Evolutionary conservation across 2,113 vertebrate genomes (phyloP), one percentile per base, ranked within the genome.

Genomic region (Zapornia atra): DNA sequence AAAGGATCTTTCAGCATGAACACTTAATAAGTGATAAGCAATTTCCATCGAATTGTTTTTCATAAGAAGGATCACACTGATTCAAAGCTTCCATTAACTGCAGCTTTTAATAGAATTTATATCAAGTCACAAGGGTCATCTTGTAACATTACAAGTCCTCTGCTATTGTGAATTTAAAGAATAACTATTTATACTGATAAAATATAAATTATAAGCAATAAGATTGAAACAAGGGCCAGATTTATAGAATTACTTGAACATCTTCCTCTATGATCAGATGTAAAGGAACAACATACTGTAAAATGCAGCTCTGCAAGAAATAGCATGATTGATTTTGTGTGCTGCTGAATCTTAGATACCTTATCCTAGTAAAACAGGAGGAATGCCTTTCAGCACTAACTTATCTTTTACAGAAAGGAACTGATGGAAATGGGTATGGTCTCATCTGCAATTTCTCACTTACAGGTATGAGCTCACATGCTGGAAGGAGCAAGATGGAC

Each of bases 1-100:
- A 78, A 77, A 92, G 11, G 59, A 94, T n/a, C 69, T 88, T 94
- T 84, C 88, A 68, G 51, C 56, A 82, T 38, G 76, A 92, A 73
- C 36, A 38, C 64, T 59, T 77, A 80, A 4, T 56, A 85, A 87
- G 36, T 51, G 77, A 94, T 31, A 4, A 94, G 75, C 28, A 71
- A 87, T 76, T 79, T 84, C n/a, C 65, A 92, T 48, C 87, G 87
- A 95, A 95, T 40, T 76, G 38, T 8, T 48, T 44, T 66, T 70
- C 50, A 78, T 70, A 78, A n/a, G 50, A 96, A 87, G 38, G 85
- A 79, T 54, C 75, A 88, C 11, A 21, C 48, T 78, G 53, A 91
- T 48, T 75, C 51, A 82, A 78, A 75, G 44, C 25, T 79, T 70
- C 36, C 76, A 80, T 73, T 90, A 90, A 70, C 40, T 78, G 53